Conservation (phyloP, 2,113 vertebrate genomes). For the Hassar affinis region DNA sequence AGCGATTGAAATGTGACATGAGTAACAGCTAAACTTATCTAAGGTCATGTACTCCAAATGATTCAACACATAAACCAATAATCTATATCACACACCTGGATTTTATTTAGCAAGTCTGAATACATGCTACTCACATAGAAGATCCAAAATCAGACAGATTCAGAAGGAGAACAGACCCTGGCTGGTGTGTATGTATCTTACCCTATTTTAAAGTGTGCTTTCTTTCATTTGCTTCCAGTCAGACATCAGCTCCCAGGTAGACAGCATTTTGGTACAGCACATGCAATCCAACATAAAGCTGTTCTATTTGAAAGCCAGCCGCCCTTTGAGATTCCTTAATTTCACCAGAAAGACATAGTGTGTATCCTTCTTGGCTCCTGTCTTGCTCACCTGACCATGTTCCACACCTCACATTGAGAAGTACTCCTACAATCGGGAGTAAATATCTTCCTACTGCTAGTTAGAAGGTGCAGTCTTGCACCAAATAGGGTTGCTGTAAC, state of each 20-base stretch:
- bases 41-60: background rate
- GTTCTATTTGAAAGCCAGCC: background rate
- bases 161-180: background rate
- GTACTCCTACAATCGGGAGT: background rate
- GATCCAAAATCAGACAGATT: too few relatives aligned
- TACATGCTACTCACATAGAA: background rate
- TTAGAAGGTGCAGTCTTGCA: background rate
- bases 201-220: background rate
- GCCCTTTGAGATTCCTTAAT: background rate
- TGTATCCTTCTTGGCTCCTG: background rate
- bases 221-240: background rate
- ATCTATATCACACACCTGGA: background rate
- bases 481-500: background rate
- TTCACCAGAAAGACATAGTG: background rate
- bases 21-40: background rate
- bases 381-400: background rate
- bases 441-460: background rate
- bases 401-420: background rate
- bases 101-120: slow-evolving; percentile 10
- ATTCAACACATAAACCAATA: background rate
- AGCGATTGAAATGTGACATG: background rate
- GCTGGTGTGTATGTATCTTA: background rate
- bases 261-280: background rate
- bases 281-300: background rate
- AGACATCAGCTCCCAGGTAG: background rate